Percentiles rank a stretch among this genome's conserved stretches.
Conservation (phyloP, 2,113 vertebrate species). For the Atractosteus spatula region DNA sequence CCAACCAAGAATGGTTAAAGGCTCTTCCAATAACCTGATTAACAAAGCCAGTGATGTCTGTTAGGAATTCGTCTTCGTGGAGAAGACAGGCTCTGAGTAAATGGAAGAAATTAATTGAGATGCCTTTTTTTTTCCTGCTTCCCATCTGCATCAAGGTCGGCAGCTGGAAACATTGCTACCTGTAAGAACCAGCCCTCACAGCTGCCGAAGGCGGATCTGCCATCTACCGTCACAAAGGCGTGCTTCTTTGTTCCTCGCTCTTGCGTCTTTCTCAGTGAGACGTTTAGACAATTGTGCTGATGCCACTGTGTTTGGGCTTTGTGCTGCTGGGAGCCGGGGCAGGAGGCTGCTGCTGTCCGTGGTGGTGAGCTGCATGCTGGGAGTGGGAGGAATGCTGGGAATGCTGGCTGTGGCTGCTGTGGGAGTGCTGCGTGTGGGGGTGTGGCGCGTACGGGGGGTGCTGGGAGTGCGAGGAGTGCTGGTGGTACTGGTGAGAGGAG, state of each 20-base stretch:
- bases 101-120: conserved; percentile 42
- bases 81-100: conserved; percentile 30
- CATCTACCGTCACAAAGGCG: conserved; percentile 3
- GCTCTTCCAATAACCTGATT: conserved; percentile 26
- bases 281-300: conserved; percentile 90
- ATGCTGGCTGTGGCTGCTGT: conserved; percentile 61
- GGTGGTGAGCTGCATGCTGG: conserved; percentile 67
- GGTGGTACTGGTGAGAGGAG: conserved; percentile 73
- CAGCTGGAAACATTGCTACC: conserved; percentile 28
- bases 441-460: conserved; percentile 60
- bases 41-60: conserved; percentile 39
- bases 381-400: conserved; percentile 63
- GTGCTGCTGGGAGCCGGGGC: conserved; percentile 57
- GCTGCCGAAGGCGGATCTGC: conserved; percentile 13
- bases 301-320: conserved; percentile 93
- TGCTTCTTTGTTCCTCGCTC: conserved; percentile 20
- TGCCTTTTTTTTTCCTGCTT: conserved; percentile 18
- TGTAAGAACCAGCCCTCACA: conserved; percentile 36
- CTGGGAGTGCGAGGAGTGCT: conserved; percentile 56
- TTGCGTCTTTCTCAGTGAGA: conserved; percentile 4
- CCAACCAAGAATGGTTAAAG: conserved; percentile 29
- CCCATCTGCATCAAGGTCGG: conserved; percentile 17
- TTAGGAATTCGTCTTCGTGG: conserved; percentile 24
- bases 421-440: conserved; percentile 57
- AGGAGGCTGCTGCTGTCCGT: conserved; percentile 71